These are phyloP conservation scores for Campopleginae sp. DNA, from an alignment of 2,888 invertebrate species.

Conservation along the genomic window DNA sequence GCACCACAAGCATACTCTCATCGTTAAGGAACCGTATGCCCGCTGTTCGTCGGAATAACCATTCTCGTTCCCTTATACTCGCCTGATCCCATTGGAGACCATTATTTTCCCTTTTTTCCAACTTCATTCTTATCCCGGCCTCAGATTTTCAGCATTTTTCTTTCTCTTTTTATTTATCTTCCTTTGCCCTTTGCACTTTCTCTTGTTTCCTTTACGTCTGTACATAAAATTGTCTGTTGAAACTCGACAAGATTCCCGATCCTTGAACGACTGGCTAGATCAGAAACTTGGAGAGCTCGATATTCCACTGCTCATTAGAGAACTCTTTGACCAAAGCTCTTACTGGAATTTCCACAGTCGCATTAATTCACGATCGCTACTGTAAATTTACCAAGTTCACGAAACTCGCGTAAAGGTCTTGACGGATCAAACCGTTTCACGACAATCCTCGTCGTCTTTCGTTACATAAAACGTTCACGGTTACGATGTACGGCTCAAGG, in stretches of 20 bases:
- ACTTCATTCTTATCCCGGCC: neutral
- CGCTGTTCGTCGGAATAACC: slow-evolving; percentile 55
- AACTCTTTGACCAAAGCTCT: slow-evolving; percentile 41
- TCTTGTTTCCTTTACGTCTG: slow-evolving; percentile 6
- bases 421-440: slow-evolving; percentile 1
- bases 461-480: neutral
- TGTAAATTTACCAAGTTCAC: slow-evolving; percentile 17
- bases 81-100: slow-evolving; percentile 38
- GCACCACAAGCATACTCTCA: slow-evolving; percentile 61
- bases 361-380: slow-evolving; percentile 6
- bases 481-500: neutral
- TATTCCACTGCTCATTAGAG: slow-evolving; percentile 55
- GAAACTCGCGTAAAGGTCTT: neutral
- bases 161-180: neutral
- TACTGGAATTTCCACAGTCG: slow-evolving; percentile 1
- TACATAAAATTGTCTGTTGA: neutral
- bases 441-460: neutral
- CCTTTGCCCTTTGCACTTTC: neutral
- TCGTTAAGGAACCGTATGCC: slow-evolving; percentile 68
- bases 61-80: slow-evolving; percentile 46
- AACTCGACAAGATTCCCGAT: slow-evolving; percentile 36
- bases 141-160: slow-evolving; percentile 3
- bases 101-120: neutral
- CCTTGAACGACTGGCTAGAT: slow-evolving; percentile 14
- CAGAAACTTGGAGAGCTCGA: slow-evolving; percentile 23